Conservation (phyloP, 2,888 invertebrate genomes). For the Scelioninae gen. 1 region DNA sequence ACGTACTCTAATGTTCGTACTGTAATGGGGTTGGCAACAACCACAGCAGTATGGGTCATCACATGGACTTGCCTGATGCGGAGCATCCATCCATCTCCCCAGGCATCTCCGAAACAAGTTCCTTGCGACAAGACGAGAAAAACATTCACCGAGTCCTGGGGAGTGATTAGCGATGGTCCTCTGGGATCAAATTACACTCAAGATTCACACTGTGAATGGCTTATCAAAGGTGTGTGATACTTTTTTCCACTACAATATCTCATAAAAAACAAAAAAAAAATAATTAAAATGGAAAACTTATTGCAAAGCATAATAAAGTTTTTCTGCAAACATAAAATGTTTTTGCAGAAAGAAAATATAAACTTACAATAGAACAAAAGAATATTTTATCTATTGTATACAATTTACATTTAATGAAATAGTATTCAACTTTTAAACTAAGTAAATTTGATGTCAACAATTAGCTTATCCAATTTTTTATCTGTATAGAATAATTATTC, state of each 20-base stretch:
- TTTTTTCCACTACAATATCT: background rate
- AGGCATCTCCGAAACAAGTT: slow-evolving; percentile 84
- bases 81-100: slow-evolving; percentile 80
- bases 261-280: background rate
- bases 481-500: too few relatives aligned
- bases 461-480: too few relatives aligned
- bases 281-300: too few relatives aligned
- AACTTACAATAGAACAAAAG: too few relatives aligned
- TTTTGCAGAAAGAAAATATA: too few relatives aligned
- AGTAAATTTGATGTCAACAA: too few relatives aligned
- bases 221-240: slow-evolving; percentile 90
- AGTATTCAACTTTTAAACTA: too few relatives aligned
- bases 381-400: too few relatives aligned
- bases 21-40: slow-evolving; percentile 82
- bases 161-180: slow-evolving; percentile 95
- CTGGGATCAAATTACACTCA: slow-evolving; percentile 94
- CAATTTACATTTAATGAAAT: too few relatives aligned
- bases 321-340: too few relatives aligned
- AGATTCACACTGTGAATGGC: slow-evolving; percentile 98
- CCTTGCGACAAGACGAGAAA: slow-evolving; percentile 94
- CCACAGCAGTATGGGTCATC: slow-evolving; percentile 80
- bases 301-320: too few relatives aligned
- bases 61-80: slow-evolving; percentile 82
- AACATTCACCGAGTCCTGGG: slow-evolving; percentile 92
- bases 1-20: slow-evolving; percentile 56